These are phyloP conservation scores for Antigone vipio DNA, from an alignment of 2,113 vertebrate species.

Conservation along the genomic window DNA sequence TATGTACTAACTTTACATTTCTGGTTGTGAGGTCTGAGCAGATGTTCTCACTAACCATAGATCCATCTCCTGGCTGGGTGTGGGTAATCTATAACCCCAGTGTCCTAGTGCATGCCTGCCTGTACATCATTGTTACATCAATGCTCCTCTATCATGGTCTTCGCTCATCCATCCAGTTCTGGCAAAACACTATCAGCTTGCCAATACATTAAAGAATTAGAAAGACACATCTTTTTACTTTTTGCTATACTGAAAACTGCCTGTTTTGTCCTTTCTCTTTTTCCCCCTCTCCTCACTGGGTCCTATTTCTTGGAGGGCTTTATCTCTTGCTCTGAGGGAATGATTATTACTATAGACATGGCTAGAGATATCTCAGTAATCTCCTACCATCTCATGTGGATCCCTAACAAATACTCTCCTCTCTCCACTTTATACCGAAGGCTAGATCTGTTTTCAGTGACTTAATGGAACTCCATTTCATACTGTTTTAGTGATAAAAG, in stretches of 20 bases:
- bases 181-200: neutral
- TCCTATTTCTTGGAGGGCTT: neutral
- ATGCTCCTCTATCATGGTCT: neutral
- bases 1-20: neutral
- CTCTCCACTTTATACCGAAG: neutral
- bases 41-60: neutral
- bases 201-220: neutral
- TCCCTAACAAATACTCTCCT: neutral
- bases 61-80: neutral
- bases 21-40: neutral
- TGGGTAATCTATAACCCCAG: neutral
- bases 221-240: neutral
- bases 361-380: neutral
- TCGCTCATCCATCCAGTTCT: neutral
- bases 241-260: neutral
- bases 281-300: neutral
- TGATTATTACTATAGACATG: constrained; percentile 9
- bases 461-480: neutral
- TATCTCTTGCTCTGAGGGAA: neutral
- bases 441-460: neutral
- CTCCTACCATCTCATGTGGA: neutral
- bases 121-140: neutral
- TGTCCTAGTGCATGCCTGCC: neutral
- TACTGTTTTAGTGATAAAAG: neutral
- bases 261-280: neutral